Base-by-base conservation (phyloP, 2,797 vertebrate genomes). In the Odontamblyopus lacepedii region DNA sequence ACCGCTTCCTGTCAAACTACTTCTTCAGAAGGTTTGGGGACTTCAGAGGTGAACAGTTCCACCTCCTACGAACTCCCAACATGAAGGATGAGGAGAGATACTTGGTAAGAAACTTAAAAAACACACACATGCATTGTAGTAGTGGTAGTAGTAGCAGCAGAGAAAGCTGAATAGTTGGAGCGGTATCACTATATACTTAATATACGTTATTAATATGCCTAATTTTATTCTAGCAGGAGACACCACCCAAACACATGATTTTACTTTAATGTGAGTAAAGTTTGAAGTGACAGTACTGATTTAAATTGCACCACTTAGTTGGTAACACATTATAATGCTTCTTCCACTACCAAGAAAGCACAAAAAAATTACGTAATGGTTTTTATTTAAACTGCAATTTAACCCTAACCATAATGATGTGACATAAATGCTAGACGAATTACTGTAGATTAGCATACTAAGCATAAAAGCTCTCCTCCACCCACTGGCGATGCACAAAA, bases 31-130 rank as follows among this genome's bases (percentile, higher is more conserved):
- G 98, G 53, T 99, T 99, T 0, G 98, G 98, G 71, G 98, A 99
- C 92, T 99, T 98, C 97, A 94, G 98, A 91, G 97, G 97, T 4
- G 98, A 99, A 83, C 98, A 99, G 92, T 98, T 97, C 91, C 98
- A 99, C 91, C 95, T 99, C 92, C 95, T 99, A 84, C 97, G 98
- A 69, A 99, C 98, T 0, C 98, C 98, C 44, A 96, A 94, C 79
- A 99, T 99, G 98, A 96, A 97, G 76, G 97, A 98, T 69, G 97
- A 99, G n/a, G 98, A 99, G 83, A 91, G 98, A 94, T 98, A 99
- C 70, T 93, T 99, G 95, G 97, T 98, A 92, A 93, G 96, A 88
- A 26, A 3, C n/a, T 63, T 6, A 6, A 63, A 12, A 63, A 12
- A 26, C 26, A 26, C 23, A 11, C 8, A 9, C 8, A 56, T 55